Base-by-base conservation (phyloP, 2,797 vertebrate species). In the Mionectes olivaceus region DNA sequence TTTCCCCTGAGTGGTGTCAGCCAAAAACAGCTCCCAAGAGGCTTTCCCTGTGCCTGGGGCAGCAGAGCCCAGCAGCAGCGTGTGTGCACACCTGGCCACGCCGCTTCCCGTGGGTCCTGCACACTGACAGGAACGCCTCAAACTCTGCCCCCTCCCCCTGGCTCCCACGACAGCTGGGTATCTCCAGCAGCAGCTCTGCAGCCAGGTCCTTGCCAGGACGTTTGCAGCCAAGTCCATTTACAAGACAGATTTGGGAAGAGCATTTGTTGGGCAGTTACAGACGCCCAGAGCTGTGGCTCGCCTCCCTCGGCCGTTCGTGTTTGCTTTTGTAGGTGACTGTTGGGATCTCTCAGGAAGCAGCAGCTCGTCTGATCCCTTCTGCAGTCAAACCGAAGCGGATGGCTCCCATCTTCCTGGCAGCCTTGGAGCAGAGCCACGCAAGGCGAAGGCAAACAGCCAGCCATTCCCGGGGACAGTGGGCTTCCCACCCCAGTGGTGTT, bases 371-470 rank as follows among this genome's bases (percentile, higher is more conserved):
- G 49, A 49, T 71, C 65, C 37, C 32, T 84, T 74, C 44, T 76
- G 81, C 67, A n/a, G 41, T 65, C 70, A 41, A 46, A 78, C 46
- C 1, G 0, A 24, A 50, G 43, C 2, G 52, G 55, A 84, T 79
- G 78, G 67, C n/a, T 94, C 79, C 87, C 59, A 50, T 91, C 84
- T 65, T 89, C 68, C 52, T 61, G 81, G 70, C 81, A 92, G 75
- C 50, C 70, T 46, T 76, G 87, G 70, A 55, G 61, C 12, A 4
- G 67, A 92, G 78, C 82, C 61, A 25, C 1, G 0, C 5, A 4
- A 64, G 28, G 30, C 7, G 10, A 25, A 77, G 47, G 33, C 5
- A 2, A 78, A 44, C 46, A 79, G 70, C 32, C 67, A 85, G 55
- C 68, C 21, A 0, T 92, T 91, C 41, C 60, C 2, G 4, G 52